A percentile compares a stretch with the other conserved stretches of the same genome.
Conservation (phyloP, 2,113 vertebrate genomes). For the Pomatorhinus ruficollis region DNA sequence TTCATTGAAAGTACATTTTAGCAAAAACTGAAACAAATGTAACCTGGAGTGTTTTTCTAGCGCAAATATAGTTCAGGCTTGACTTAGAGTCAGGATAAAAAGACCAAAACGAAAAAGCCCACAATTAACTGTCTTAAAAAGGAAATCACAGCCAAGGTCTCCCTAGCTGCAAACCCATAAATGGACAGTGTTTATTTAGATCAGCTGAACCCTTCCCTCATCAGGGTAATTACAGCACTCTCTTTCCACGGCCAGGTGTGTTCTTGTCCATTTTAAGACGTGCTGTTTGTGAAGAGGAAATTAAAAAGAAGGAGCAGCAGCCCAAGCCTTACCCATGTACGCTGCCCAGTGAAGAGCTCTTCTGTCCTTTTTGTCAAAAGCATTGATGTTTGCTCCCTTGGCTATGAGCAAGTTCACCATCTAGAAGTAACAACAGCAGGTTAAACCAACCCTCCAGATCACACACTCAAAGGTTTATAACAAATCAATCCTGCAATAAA, state of each 20-base stretch:
- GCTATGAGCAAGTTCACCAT: constrained; percentile 93
- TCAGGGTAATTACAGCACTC: background rate
- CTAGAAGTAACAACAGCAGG: constrained; percentile 72
- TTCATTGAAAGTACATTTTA: background rate
- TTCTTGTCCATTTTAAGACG: background rate
- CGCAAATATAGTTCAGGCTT: background rate
- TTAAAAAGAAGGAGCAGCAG: background rate
- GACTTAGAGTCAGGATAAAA: background rate
- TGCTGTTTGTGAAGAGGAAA: background rate
- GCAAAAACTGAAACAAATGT: background rate
- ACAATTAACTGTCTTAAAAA: background rate
- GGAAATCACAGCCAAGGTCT: background rate
- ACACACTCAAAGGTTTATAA: background rate
- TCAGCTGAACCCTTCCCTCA: background rate
- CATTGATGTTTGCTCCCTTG: constrained; percentile 97
- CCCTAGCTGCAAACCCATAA: background rate
- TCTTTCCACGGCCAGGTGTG: background rate
- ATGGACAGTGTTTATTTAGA: background rate
- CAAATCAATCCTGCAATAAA: background rate
- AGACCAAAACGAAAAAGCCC: background rate
- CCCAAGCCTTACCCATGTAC: constrained; percentile 86
- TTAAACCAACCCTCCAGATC: background rate
- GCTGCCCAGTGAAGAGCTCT: constrained; percentile 96
- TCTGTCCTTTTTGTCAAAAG: constrained; percentile 97
- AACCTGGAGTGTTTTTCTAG: background rate